Base-by-base conservation (phyloP, 1,140 invertebrate species). In the Oreohelix idahoensis region DNA sequence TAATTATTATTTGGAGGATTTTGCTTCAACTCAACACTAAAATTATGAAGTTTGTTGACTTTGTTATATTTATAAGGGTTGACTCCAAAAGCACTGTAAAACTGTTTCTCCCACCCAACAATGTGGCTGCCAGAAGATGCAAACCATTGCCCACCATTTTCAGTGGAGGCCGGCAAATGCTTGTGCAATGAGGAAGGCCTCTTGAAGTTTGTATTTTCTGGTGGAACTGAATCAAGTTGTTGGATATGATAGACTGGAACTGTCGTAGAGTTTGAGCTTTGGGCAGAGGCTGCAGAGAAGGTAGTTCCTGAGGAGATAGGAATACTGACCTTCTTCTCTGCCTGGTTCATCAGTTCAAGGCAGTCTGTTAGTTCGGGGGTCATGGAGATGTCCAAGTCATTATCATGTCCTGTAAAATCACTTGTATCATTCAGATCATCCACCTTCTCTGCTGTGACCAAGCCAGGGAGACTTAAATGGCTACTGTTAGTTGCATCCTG, bases 331-430 rank as follows among this genome's bases (percentile, higher is more conserved):
- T 92, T 92, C 83, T 89, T 92, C 79, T 92, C 91, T 32, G 91
- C 91, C 80, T 87, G 82, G 79, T 90, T 91, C 49, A 92, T 83
- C 29, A 92, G 83, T 76, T 89, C 90, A 84, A 92, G 88, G 81
- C 92, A 92, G 75, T 92, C 92, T 4, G 85, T 89, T n/a, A 92
- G 87, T 74, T 92, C 92, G 45, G 92, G 90, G 35, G 90, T 92
- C 53, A 90, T 75, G 42, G 89, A 91, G 29, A 90, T 89, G 79
- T 91, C 88, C 23, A 89, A 83, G 49, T 89, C 89, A 39, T 85
- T 86, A 69, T 70, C 39, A 38, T 35, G 45, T 17, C 83, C 82
- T 32, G 20, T 51, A 10, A 32, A 2, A 42, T 81, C 39, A 45
- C 13, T 29, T 1, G 15, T 23, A 26, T 49, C 49, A 8, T 5